Evolutionary conservation across 2,888 invertebrate species (phyloP), one percentile per base, ranked within the genome.

Genomic region (Empis stercorea): DNA sequence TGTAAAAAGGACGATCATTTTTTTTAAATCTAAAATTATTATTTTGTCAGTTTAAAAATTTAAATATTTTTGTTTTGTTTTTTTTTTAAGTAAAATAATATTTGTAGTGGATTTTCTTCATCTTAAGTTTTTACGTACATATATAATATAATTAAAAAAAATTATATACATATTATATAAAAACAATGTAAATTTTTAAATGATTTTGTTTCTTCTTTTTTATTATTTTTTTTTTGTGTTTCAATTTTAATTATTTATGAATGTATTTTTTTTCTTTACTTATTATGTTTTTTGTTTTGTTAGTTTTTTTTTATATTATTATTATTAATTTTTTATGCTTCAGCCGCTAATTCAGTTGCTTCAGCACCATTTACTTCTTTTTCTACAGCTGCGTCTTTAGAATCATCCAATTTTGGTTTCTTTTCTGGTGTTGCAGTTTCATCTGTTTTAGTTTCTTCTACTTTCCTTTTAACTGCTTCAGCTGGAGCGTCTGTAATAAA

Each of bases 401-500:
- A 59, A 49, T 68, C 68, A 48, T 68, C 68, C 57, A 68, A 59
- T 61, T 68, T 68, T 55, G 67, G 66, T 60, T 68, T 68, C 60
- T 68, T 68, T 57, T 68, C 68, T 55, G 68, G 63, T 57, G 68
- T 66, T 52, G 66, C 65, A 50, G 59, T 61, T 52, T 63, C 68
- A 49, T 65, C 65, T 50, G 60, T 57, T 59, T 65, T 65, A 50
- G 56, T 57, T 46, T 59, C 56, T 15, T 59, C 60, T 34, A 65
- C 65, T 67, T 68, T 68, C 60, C 68, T 65, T 59, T 68, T 68
- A 9, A 68, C 68, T 32, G 68, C 62, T 55, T 68, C 68, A 54
- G 63, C 61, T 51, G 67, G 64, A 51, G 65, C 63, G 54, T 55
- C 51, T 53, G 23, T 36, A 39, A 23, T 15, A 6, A 36, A 49